Evolutionary conservation across 1,140 invertebrate species (phyloP), one percentile per base, ranked within the genome.

Genomic region (Atta texana): DNA sequence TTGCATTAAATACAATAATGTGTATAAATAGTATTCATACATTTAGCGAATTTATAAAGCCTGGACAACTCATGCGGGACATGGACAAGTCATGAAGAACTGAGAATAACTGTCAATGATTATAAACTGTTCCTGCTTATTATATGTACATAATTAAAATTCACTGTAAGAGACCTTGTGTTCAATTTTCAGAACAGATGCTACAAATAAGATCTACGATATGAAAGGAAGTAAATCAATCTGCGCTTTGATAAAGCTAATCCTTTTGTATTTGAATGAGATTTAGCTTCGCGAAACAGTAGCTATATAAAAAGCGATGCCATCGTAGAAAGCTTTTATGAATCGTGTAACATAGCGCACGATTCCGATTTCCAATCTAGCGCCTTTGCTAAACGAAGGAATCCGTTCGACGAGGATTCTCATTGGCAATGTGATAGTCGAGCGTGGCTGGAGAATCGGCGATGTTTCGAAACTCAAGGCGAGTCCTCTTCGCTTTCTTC

Each of bases 341-440:
- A 88, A 7, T 74, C 44, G 16, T 28, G 39, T 68, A 49, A 86
- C 80, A 81, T 72, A 34, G 53, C 39, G 66, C 66, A 34, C 77
- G 49, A 84, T 84, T 89, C 53, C 75, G 86, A 85, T 89, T 91
- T 86, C 90, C 91, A 87, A 89, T 92, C 90, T 92, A 88, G 91
- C 87, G 91, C 92, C 88, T 90, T 92, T 89, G 80, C 84, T 74
- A 72, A 82, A 88, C 92, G 89, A 92, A 93, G 93, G 91, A 94
- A 93, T 93, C 87, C 90, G 86, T 88, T 55, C 66, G 61, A 49
- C 71, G 74, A 64, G 87, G 89, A 91, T 92, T 85, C 90, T 90
- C 84, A 92, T 90, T 87, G 92, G 91, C 77, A 92, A 92, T 89
- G 91, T 87, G 91, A 93, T 93, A 91, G 89, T 88, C 87, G 87